Base-by-base conservation (phyloP, 2,797 vertebrate genomes). In the Takifugu rubripes region DNA sequence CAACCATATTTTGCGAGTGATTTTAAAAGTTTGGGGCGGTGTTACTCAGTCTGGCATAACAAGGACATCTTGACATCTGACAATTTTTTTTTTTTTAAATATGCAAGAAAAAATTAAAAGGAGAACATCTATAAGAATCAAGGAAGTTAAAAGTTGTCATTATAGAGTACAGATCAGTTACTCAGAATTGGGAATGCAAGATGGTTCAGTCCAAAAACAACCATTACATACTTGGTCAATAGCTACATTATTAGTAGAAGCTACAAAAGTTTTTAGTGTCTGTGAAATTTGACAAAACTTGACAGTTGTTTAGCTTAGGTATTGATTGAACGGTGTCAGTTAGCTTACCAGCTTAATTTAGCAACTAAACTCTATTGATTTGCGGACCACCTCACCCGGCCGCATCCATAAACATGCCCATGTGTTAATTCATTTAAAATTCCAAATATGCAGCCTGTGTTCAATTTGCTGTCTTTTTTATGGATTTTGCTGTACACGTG, bases 321-420 rank as follows among this genome's bases (percentile, higher is more conserved):
- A 80, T 78, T 70, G 71, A 83, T 86, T 81, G 64, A 31, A 49
- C 46, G 54, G 24, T 53, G 74, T 70, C 64, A 70, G 57, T 57
- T 78, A 49, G 54, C 62, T 72, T 65, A 57, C 51, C 52, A 58
- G 58, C 60, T 56, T 12, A 82, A 79, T 55, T 66, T 61, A 76
- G 75, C 74, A 61, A 58, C 63, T 69, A 49, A 80, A 75, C 53
- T 50, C 64, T 65, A 83, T 83, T 66, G 81, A 85, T 86, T 73
- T 43, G 40, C 52, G 2, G 51, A 72, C 72, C 72, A 72, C 77
- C 75, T 83, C 52, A 79, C 62, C 72, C 77, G 47, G 49, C 68
- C 72, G 44, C 72, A 72, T 80, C 64, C 70, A 73, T 79, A 76
- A 78, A 70, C 65, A 71, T 64, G 52, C 49, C 72, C 55, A 51